phyloP scores from a whole-genome alignment of 2,113 vertebrate species.

The Charadrius vociferus region DNA sequence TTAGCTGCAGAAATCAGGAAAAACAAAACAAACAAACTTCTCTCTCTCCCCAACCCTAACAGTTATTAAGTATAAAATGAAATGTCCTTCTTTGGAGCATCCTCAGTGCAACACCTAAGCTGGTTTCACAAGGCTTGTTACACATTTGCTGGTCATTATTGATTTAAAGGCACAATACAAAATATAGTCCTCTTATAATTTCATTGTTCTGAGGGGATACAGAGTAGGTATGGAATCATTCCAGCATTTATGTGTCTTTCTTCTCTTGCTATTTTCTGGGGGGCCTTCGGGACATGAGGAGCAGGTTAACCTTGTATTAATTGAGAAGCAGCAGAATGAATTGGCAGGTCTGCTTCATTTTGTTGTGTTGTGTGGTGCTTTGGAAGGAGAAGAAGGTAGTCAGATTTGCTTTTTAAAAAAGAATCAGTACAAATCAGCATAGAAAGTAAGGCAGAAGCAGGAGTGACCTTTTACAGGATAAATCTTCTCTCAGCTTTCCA shows the following conservation, averaged over 20 bases:
- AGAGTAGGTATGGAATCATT: background rate
- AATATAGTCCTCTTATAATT: background rate
- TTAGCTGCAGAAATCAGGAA: background rate
- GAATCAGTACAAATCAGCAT: background rate
- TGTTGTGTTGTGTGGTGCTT: background rate
- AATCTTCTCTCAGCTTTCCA: background rate
- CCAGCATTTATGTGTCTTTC: background rate
- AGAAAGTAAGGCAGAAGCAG: background rate
- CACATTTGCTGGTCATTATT: background rate
- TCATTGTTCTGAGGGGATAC: background rate
- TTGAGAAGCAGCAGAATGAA: background rate
- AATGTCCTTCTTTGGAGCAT: background rate
- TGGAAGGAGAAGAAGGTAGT: background rate
- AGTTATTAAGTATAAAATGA: background rate
- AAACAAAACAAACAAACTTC: background rate
- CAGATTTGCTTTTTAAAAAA: background rate
- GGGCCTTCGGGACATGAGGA: background rate
- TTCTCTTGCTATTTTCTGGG: background rate
- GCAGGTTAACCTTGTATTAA: background rate
- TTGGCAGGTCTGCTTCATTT: background rate
- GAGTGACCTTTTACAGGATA: background rate
- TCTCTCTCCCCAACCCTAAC: background rate
- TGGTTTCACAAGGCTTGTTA: background rate
- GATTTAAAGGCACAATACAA: background rate
- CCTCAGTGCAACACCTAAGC: background rate